Base-by-base conservation (phyloP, 2,888 invertebrate species). In the Megaustenia siamemsis region DNA sequence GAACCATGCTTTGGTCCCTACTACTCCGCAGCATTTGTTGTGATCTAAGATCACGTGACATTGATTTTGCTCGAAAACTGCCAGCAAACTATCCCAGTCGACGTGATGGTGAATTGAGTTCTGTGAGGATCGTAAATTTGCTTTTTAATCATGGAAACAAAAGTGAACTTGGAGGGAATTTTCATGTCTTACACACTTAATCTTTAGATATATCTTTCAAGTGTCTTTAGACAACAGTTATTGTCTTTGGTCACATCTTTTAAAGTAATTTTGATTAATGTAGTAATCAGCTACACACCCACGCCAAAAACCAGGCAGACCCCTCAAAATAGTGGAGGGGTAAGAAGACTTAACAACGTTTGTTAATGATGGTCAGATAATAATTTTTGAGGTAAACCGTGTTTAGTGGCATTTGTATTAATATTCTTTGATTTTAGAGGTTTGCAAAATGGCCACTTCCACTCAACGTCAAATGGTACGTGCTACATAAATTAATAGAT, bases 401-500 rank as follows among this genome's bases (percentile, higher is more conserved):
- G 80, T 81, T 81, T 81, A 81, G 80, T 69, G 53, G 38, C 15
- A 69, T 49, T 32, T 53, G n/a, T 69, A 81, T 68, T 66, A 66
- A 45, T 43, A 66, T 79, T n/a, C 5, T 79, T 66, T 32, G n/a
- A 66, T 79, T 68, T 28, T 69, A 24, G 69, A 8, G 49, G 10
- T 69, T 43, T 71, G 43, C 40, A 3, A 8, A 71, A 43, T 28
- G 43, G 6, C 28, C 45, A 73, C 45, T 1, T 49, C 49, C 21
- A 32, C 49, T 32, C 49, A 49, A 32, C 32, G 49, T 66, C 24
- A 45, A 43, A 35, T 78, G 63, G 53, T 38, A 56, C 60, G 63
- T 75, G 63, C 86, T 86, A 87, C 89, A 89, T 90, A 90, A 88
- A 90, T 90, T 90, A 89, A 89, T 90, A 90, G 88, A 90, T 90